Percentiles rank a stretch among this genome's conserved stretches.
phyloP scores from a whole-genome alignment of 2,888 invertebrate species.

The Drosophila recens region DNA sequence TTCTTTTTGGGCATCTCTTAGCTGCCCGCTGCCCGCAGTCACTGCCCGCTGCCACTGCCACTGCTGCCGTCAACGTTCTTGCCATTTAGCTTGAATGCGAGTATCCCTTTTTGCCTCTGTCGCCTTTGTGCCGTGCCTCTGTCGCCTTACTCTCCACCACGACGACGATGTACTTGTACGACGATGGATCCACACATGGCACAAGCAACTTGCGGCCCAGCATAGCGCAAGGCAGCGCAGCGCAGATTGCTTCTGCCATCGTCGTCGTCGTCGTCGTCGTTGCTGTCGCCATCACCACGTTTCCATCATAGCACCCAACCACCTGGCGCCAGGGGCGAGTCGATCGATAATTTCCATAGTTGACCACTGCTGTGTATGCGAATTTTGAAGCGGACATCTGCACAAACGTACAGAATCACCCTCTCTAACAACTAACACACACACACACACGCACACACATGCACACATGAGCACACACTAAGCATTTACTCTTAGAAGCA shows the following conservation, averaged over 20 bases:
- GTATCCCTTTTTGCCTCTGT: conserved; percentile 55
- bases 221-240: conserved; percentile 69
- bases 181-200: conserved; percentile 64
- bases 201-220: conserved; percentile 65
- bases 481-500: conserved; percentile 77
- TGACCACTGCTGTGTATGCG: conserved; percentile 84
- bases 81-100: conserved; percentile 80
- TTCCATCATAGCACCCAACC: conserved; percentile 80
- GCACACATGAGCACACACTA: conserved; percentile 59
- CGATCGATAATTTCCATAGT: conserved; percentile 85
- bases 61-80: conserved; percentile 79
- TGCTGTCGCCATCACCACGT: conserved; percentile 69
- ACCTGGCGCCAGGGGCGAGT: conserved; percentile 84
- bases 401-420: conserved; percentile 67
- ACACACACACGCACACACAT: conserved; percentile 35
- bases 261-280: conserved; percentile 48
- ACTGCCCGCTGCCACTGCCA: no score
- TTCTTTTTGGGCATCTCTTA: conserved; percentile 83
- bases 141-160: conserved; percentile 23
- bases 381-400: conserved; percentile 83
- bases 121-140: conserved; percentile 18
- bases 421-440: conserved; percentile 49
- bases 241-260: conserved; percentile 77
- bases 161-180: conserved; percentile 48
- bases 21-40: conserved; percentile 67